A percentile compares a stretch with the other conserved stretches of the same genome.
These are phyloP conservation scores for Indri indri DNA, from an alignment of 2,113 vertebrate genomes.

Conservation along the genomic window DNA sequence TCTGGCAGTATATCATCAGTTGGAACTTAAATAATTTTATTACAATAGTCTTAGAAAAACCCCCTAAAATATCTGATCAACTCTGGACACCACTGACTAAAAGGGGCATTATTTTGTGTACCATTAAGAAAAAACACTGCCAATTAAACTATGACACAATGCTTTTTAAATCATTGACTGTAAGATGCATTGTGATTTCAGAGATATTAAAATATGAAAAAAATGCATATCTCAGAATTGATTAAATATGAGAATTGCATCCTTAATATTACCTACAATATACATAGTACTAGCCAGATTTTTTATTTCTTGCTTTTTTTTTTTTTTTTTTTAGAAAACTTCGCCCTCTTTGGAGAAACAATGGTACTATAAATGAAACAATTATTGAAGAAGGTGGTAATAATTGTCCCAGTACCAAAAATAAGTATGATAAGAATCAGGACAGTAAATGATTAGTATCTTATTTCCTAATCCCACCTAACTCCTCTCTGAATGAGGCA, in stretches of 20 bases:
- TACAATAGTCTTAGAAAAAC: not conserved
- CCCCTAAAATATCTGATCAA: conserved; percentile 12
- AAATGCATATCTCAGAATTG: not conserved
- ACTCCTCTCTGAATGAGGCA: not conserved
- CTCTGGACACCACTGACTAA: not conserved
- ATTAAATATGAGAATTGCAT: not conserved
- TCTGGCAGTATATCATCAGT: not conserved
- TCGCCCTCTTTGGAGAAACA: not conserved
- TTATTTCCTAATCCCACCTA: not conserved
- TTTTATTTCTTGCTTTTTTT: not conserved
- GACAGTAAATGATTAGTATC: not conserved
- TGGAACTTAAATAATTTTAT: conserved; percentile 35
- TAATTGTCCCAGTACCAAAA: not conserved
- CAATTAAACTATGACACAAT: conserved; percentile 25
- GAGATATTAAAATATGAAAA: not conserved
- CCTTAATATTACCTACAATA: not conserved
- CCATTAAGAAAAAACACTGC: conserved; percentile 10
- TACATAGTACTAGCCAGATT: not conserved
- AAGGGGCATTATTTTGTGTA: not conserved
- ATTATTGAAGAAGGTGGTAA: not conserved
- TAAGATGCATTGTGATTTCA: not conserved
- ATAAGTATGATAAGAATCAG: not conserved
- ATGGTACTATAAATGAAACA: not conserved
- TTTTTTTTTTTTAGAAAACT: not conserved
- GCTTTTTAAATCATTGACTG: not conserved